Conservation (phyloP, 2,113 vertebrate species). For the Eretmodus cyanostictus region DNA sequence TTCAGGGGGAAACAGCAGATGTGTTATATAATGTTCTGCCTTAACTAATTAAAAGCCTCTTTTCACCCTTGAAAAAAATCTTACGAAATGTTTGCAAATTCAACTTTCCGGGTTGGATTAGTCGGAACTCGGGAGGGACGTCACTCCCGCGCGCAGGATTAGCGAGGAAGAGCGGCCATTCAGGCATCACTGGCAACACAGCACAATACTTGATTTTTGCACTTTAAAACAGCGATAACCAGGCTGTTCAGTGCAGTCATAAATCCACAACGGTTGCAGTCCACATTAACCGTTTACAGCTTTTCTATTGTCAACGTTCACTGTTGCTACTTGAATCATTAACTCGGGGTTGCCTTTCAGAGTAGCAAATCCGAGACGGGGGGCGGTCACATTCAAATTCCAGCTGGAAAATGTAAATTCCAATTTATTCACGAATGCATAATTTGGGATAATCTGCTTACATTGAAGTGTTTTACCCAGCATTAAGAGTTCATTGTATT, state of each 20-base stretch:
- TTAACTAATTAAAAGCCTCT: not conserved
- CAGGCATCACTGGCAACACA: not conserved
- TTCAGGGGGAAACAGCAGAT: not conserved
- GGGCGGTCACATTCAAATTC: not conserved
- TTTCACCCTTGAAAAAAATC: not conserved
- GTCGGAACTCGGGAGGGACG: not conserved
- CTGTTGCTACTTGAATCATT: not conserved
- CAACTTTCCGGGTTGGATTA: rapidly evolving
- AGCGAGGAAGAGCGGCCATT: not conserved
- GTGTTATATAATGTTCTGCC: not conserved
- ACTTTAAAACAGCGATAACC: not conserved
- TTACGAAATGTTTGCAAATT: not conserved
- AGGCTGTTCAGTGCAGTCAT: not conserved
- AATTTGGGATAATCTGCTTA: not conserved
- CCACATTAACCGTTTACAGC: not conserved
- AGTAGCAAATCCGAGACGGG: not conserved
- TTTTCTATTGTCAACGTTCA: not conserved
- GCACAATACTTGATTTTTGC: not conserved
- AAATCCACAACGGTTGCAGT: not conserved
- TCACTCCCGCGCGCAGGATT: not conserved
- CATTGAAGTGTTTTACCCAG: not conserved
- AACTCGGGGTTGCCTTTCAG: not conserved
- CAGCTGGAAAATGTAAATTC: not conserved
- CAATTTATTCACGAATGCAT: not conserved
- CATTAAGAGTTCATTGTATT: not conserved